A percentile compares a stretch with the other conserved stretches of the same genome.
Conservation (phyloP, 2,888 invertebrate species). For the Melolontha melolontha region DNA sequence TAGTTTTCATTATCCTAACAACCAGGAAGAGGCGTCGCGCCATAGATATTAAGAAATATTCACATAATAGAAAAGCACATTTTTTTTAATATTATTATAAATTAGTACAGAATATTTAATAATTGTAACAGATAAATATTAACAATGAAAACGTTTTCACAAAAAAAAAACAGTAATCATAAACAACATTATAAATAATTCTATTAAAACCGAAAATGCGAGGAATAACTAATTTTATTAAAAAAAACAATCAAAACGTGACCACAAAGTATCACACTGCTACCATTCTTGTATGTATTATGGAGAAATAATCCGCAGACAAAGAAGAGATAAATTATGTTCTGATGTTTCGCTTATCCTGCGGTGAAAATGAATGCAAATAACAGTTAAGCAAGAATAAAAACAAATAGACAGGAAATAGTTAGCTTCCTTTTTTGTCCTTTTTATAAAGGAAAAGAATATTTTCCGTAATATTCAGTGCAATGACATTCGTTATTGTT, state of each 20-base stretch:
- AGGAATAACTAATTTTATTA: not conserved
- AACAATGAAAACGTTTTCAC: too few relatives aligned
- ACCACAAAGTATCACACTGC: constrained; percentile 2
- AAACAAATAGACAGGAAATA: constrained; percentile 26
- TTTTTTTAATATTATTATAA: too few relatives aligned
- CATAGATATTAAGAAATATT: too few relatives aligned
- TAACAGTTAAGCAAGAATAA: constrained; percentile 25
- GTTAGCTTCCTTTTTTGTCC: constrained; percentile 4
- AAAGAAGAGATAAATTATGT: constrained; percentile 16
- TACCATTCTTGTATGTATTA: not conserved
- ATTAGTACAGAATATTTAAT: too few relatives aligned
- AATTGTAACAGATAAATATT: too few relatives aligned
- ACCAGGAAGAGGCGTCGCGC: too few relatives aligned
- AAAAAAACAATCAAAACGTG: not conserved
- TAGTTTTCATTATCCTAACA: too few relatives aligned
- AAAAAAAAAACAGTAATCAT: too few relatives aligned
- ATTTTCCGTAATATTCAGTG: constrained; percentile 20
- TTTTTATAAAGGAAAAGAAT: not conserved
- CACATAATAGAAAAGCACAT: too few relatives aligned
- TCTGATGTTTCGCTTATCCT: constrained; percentile 24
- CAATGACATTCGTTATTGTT: constrained; percentile 21
- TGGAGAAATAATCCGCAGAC: not conserved
- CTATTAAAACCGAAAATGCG: too few relatives aligned
- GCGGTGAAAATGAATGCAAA: not conserved
- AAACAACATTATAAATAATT: too few relatives aligned